Evolutionary conservation across 2,888 invertebrate species (phyloP).

Genomic region (Coelinius sp.): DNA sequence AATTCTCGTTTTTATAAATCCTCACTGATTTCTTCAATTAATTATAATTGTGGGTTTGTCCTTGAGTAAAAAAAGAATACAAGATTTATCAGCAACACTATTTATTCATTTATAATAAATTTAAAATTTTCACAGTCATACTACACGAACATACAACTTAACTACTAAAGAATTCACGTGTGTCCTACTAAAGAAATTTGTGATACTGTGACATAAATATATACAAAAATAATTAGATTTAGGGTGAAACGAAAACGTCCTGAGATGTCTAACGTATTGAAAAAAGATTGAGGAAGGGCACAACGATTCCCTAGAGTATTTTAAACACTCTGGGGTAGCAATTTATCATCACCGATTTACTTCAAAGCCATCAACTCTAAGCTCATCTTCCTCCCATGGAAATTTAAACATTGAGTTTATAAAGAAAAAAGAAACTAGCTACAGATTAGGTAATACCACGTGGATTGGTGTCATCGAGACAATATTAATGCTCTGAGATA

Average conservation of each 20-base stretch:
- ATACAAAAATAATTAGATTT: conserved; percentile 42
- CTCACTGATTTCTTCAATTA: neutral
- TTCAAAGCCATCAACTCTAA: conserved; percentile 46
- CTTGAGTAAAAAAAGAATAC: neutral
- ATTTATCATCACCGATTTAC: conserved; percentile 1
- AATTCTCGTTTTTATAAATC: neutral
- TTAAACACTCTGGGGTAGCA: neutral
- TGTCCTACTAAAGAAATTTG: conserved; percentile 25
- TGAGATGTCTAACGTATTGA: conserved; percentile 23
- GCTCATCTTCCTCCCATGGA: conserved; percentile 52
- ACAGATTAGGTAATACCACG: conserved; percentile 33
- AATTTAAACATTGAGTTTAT: conserved; percentile 7
- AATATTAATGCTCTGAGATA: neutral
- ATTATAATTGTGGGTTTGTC: neutral
- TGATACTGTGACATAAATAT: conserved; percentile 35
- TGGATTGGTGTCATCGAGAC: neutral
- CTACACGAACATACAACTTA: conserved; percentile 65
- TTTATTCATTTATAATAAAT: conserved; percentile 41
- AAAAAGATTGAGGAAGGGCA: conserved; percentile 41
- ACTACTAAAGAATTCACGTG: conserved; percentile 35
- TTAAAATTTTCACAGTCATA: conserved; percentile 55
- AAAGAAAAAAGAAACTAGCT: conserved; percentile 35
- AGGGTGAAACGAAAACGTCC: conserved; percentile 13
- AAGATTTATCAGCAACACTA: conserved; percentile 32
- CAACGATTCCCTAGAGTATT: neutral